Evolutionary conservation across 2,888 invertebrate species (phyloP), one percentile per base, ranked within the genome.

Genomic region (Ophion obscuratus): DNA sequence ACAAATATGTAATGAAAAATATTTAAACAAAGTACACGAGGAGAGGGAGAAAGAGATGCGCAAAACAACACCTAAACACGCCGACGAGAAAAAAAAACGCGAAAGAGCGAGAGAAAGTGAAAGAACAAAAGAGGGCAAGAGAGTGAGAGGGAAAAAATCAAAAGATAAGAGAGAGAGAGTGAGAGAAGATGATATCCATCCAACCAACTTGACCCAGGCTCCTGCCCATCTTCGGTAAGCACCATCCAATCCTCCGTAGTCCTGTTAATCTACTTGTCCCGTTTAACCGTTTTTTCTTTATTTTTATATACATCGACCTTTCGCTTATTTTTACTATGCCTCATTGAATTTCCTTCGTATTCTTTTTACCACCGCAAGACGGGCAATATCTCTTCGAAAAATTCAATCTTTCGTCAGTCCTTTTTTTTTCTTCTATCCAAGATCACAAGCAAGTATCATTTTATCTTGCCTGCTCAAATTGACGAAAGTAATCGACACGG

Each of bases 181-280:
- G 87, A 91, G 89, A 91, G 91, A 92, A 93, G 93, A 93, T 93
- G 93, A 85, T 93, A 92, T 93, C 92, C 92, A 92, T 92, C 90
- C 92, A 92, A 92, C 91, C 92, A 93, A 93, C 94, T 94, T 93
- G 93, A 93, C 92, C 94, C 93, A 93, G 91, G 93, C 92, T 94
- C 94, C 94, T 93, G 94, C 92, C 94, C 93, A 91, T 93, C 91
- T 93, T 93, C 91, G 94, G 94, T 94, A 94, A 94, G 94, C 94
- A 94, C 94, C 92, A 94, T 93, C 94, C 94, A 89, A 90, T 94
- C 94, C 94, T 93, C 92, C 91, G 92, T 93, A 93, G 92, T 94
- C 94, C 94, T 92, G 87, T 94, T 93, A 93, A 94, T 92, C 92
- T 93, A 93, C 93, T 93, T 91, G 91, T 93, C 93, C 93, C 90